Evolutionary conservation across 2,797 vertebrate species (phyloP), one percentile per base, ranked within the genome.

Genomic region (Micromesistius poutassou): DNA sequence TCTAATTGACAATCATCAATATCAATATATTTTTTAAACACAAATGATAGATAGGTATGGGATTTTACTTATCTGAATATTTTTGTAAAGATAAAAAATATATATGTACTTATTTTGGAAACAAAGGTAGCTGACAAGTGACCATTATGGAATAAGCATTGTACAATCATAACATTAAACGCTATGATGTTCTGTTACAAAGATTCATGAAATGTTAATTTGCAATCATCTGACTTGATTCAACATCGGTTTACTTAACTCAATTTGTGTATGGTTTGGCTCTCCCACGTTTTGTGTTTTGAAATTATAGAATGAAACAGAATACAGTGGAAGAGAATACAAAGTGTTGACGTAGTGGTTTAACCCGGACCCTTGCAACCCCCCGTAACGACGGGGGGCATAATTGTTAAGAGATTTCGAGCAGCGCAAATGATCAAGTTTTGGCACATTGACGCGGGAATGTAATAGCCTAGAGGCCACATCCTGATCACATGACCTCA

Each of bases 1-100:
- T 12, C 25, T 28, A 68, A 28, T 25, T 28, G n/a, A 68, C n/a
- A 2, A 28, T 9, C 9, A 0, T 62, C 22, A 62, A 62, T 12
- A 10, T 62, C 55, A 9, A 25, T 62, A 62, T 62, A 62, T 28
- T 28, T 68, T 68, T 68, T 68, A 68, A 30, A n/a, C 62, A 2
- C n/a, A 68, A 62, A 28, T 68, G 25, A 28, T 28, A 28, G 25
- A 68, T 68, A 8, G 25, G 55, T 62, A 62, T 62, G 55, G 25
- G 62, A 68, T 68, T 66, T 3, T 68, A 68, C 62, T 68, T 68
- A 68, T 28, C 62, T 68, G 62, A 68, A 2, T 68, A 68, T 68
- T 68, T 68, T 68, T 68, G n/a, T 68, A 68, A 68, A 68, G 25
- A 68, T 68, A 9, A 30, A 68, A 68, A 68, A 8, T 28, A 8